phyloP scores from a whole-genome alignment of 1,140 invertebrate species.

The Microplitis demolitor region DNA sequence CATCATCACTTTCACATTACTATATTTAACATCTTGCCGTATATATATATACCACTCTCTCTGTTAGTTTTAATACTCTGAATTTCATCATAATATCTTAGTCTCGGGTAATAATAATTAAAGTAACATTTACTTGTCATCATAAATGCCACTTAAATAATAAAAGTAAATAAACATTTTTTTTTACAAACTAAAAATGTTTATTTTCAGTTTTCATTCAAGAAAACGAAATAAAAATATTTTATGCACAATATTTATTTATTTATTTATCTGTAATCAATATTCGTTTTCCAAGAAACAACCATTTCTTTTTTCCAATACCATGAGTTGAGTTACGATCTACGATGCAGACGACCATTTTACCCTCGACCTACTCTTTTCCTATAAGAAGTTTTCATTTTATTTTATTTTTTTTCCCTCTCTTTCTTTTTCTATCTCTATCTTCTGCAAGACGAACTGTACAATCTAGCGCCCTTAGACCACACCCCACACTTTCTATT shows the following conservation, averaged over 20 bases:
- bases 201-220: background rate
- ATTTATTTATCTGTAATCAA: conserved; percentile 6
- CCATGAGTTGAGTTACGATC: conserved; percentile 27
- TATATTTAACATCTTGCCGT: background rate
- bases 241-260: background rate
- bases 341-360: conserved; percentile 28
- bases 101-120: background rate
- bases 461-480: background rate
- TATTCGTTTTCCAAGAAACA: background rate
- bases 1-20: conserved; percentile 12
- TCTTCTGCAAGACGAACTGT: too few species aligned
- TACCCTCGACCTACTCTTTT: conserved; percentile 15
- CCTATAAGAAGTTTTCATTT: background rate
- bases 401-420: too few species aligned
- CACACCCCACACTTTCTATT: background rate
- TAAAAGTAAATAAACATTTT: too few species aligned
- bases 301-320: conserved; percentile 15
- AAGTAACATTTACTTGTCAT: too few species aligned
- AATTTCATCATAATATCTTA: background rate
- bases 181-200: too few species aligned
- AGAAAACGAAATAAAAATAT: background rate
- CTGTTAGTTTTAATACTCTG: background rate
- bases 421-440: background rate
- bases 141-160: too few species aligned
- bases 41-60: background rate